These are phyloP conservation scores for Dryas iulia DNA, from an alignment of 1,140 invertebrate species.

Conservation along the genomic window DNA sequence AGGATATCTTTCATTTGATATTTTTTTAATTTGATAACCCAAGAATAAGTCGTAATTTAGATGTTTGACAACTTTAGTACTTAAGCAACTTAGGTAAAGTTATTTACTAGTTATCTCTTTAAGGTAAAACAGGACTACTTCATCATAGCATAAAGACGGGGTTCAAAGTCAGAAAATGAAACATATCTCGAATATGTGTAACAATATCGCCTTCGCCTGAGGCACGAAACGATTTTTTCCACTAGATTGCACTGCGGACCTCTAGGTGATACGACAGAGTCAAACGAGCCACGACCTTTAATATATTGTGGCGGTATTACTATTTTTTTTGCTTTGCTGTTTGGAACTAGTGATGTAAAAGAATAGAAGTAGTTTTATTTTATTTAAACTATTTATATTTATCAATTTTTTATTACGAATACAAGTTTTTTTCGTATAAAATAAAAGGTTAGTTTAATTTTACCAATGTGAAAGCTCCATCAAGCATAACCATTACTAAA, in stretches of 20 bases:
- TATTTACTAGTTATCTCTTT: no score
- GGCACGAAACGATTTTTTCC: slow-evolving; percentile 40
- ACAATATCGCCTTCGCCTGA: slow-evolving; percentile 27
- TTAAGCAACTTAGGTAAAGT: no score
- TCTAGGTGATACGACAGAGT: slow-evolving; percentile 25
- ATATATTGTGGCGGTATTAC: slow-evolving; percentile 38
- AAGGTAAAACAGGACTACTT: no score
- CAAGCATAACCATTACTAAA: no score
- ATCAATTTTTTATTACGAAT: neutral
- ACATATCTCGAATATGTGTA: slow-evolving; percentile 3
- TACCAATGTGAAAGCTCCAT: no score
- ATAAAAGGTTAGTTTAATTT: no score
- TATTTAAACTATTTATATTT: neutral
- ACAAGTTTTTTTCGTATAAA: neutral
- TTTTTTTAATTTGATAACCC: no score
- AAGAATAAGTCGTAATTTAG: no score
- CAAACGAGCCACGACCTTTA: slow-evolving; percentile 46
- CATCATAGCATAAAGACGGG: no score
- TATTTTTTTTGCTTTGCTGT: neutral
- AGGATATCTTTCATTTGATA: no score
- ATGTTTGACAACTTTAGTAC: no score
- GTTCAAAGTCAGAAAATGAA: neutral
- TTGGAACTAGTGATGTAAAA: neutral
- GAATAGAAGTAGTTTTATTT: no score
- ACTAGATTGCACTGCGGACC: slow-evolving; percentile 35